Evolutionary conservation across 2,113 vertebrate species (phyloP).

Genomic region (Nycticorax nycticorax): DNA sequence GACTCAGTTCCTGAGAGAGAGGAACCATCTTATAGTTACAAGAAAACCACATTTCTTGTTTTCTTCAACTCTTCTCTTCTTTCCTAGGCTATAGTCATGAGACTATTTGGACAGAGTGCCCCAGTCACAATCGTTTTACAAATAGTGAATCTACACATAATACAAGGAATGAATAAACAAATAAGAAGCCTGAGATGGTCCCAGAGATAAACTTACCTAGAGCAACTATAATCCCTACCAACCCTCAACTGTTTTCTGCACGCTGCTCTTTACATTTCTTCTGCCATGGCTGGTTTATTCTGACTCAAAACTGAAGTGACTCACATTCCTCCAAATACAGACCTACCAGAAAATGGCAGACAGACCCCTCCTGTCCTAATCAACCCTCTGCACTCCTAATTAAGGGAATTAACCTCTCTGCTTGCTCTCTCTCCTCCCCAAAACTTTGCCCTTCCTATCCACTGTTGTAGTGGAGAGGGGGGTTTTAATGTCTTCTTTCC

Average conservation of each 20-base stretch:
- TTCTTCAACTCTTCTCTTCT: background rate
- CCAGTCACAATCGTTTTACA: background rate
- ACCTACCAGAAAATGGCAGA: background rate
- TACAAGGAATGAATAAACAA: background rate
- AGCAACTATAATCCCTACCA: background rate
- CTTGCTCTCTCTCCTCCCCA: background rate
- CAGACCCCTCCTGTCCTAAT: background rate
- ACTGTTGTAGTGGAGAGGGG: background rate
- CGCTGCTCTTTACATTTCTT: background rate
- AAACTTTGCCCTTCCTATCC: background rate
- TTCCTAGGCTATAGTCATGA: background rate
- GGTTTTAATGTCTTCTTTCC: background rate
- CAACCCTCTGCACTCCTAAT: background rate
- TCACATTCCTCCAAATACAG: background rate
- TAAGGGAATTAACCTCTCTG: background rate
- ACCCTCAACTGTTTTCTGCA: background rate
- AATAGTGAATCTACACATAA: background rate
- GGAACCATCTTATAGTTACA: slow-evolving; percentile 1
- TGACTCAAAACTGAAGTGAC: background rate
- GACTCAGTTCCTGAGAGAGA: slow-evolving; percentile 48
- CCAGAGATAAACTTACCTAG: background rate
- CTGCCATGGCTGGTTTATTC: background rate
- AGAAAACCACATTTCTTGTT: background rate
- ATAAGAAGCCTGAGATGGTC: background rate
- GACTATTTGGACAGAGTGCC: background rate